Conservation (phyloP, 2,888 invertebrate species). For the Andrena camellia region DNA sequence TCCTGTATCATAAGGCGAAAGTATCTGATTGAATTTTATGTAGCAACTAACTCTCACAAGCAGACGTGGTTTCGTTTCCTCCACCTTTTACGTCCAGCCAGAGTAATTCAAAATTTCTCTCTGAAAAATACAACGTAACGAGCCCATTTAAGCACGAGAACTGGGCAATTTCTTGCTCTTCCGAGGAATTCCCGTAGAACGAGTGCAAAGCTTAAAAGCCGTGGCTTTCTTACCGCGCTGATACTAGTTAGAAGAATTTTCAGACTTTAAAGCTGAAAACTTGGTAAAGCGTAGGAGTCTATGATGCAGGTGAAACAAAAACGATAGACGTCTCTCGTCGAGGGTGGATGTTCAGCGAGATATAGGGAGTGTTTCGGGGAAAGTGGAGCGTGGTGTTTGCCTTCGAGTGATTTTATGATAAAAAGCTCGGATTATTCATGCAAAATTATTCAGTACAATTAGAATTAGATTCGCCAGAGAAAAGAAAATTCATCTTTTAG, state of each 20-base stretch:
- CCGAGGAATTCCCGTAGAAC: neutral
- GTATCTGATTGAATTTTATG: neutral
- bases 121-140: constrained; percentile 26
- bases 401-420: constrained; percentile 26
- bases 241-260: constrained; percentile 48
- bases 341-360: constrained; percentile 5
- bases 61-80: neutral
- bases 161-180: constrained; percentile 37
- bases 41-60: neutral
- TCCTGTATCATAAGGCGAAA: neutral
- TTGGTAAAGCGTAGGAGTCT: constrained; percentile 27
- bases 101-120: constrained; percentile 36
- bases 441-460: constrained; percentile 18
- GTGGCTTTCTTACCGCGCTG: constrained; percentile 38
- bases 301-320: constrained; percentile 32
- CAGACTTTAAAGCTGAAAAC: constrained; percentile 33
- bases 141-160: constrained; percentile 36
- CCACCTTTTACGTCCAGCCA: constrained; percentile 26
- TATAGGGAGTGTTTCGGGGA: constrained; percentile 27
- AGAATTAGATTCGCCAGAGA: neutral
- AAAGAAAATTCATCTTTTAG: neutral
- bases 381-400: constrained; percentile 31
- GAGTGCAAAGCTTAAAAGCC: constrained; percentile 42
- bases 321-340: neutral
- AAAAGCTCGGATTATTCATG: constrained; percentile 27